Evolutionary conservation across 1,140 invertebrate genomes (phyloP), one percentile per base, ranked within the genome.

Genomic region (Diachasma alloeum): DNA sequence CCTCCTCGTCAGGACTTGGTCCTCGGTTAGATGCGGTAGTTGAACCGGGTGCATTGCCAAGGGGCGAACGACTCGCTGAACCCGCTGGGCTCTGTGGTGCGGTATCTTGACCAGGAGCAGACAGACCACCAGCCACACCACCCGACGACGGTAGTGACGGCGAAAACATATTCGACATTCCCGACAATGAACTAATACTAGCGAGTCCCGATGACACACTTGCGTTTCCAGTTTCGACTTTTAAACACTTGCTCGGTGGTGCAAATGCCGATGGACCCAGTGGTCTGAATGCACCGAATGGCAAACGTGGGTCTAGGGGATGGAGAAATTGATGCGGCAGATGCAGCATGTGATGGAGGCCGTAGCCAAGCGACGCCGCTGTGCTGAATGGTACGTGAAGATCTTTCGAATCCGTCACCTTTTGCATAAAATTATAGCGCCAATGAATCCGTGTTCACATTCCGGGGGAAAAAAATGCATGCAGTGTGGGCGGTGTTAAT

Each of bases 301-400:
- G 88, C 72, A 88, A 78, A 78, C 90, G 84, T 44, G 90, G 89
- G 73, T 90, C 89, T 63, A 88, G 80, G 56, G 86, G 91, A 80
- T 83, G 91, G 77, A 87, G 84, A 78, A 92, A 92, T 76, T 91
- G 91, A 68, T 89, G 90, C 59, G 91, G 91, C 73, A 91, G 76
- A 77, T 91, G 90, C 44, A 91, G 88, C 84, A 92, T 88, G 48
- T 92, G 87, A 84, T 91, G 91, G 26, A 91, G 85, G 24, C 91
- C 91, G 83, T 92, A 92, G 56, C 91, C 89, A 24, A 90, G 79
- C 9, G 84, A 84, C 0, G 88, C 87, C 11, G 90, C 87, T 11
- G 90, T 87, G 71, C 88, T 88, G 81, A 91, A 90, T 39, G 90
- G 90, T 36, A 87, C 84, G 75, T 91, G 90, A 15, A 91, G 83